These are phyloP conservation scores for Morus bassanus DNA, from an alignment of 2,797 vertebrate genomes.

Conservation along the genomic window DNA sequence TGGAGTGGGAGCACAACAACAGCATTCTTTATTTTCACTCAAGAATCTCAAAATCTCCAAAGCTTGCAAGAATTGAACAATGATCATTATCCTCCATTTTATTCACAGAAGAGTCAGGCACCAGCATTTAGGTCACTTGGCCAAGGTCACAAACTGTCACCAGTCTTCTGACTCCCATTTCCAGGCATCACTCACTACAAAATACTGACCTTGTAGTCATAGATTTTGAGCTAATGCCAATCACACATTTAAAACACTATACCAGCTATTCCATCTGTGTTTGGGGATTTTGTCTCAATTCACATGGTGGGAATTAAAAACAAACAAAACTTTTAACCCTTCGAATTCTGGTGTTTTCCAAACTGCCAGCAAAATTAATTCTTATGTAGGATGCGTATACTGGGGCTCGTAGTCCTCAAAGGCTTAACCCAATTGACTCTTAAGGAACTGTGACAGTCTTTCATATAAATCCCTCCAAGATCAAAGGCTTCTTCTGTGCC, in stretches of 20 bases:
- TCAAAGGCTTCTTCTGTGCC: constrained; percentile 12
- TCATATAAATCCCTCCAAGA: not conserved
- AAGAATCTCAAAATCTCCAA: not conserved
- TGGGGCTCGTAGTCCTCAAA: not conserved
- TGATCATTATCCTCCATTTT: not conserved
- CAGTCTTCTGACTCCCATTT: not conserved
- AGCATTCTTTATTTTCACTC: not conserved
- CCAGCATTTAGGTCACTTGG: not conserved
- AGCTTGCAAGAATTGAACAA: not conserved
- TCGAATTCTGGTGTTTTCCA: not conserved
- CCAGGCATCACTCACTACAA: not conserved
- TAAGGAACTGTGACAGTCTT: constrained; percentile 7
- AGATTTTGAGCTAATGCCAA: not conserved
- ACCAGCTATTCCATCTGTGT: not conserved
- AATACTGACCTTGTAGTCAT: accelerated
- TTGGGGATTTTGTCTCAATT: not conserved
- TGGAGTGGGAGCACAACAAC: not conserved
- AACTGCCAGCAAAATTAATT: not conserved
- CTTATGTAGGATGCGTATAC: not conserved
- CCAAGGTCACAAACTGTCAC: not conserved
- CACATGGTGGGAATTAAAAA: not conserved
- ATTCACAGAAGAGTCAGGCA: not conserved
- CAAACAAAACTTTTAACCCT: not conserved
- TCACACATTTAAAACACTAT: not conserved
- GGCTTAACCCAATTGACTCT: constrained; percentile 32